These are phyloP conservation scores for Coendou prehensilis DNA, from an alignment of 2,797 vertebrate genomes.

Conservation along the genomic window DNA sequence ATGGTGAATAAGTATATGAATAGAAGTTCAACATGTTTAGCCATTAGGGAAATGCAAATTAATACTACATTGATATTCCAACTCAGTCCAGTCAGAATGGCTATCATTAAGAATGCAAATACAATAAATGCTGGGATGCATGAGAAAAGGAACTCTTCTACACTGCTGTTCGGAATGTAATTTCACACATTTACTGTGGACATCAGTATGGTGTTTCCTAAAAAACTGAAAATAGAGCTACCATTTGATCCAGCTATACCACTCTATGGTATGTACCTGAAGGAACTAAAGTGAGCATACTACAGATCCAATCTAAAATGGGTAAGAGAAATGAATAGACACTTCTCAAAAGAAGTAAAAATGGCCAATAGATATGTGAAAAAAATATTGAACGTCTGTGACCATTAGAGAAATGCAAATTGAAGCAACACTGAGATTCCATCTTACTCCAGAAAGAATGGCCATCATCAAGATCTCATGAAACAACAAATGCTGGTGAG, in stretches of 20 bases:
- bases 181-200: background rate
- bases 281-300: background rate
- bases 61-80: background rate
- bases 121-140: background rate
- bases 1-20: background rate
- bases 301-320: background rate
- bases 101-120: too few species aligned
- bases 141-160: background rate
- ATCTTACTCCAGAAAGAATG: background rate
- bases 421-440: background rate
- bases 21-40: background rate
- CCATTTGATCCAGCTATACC: background rate
- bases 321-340: background rate
- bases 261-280: background rate
- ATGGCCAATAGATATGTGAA: background rate
- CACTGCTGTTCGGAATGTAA: background rate
- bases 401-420: background rate
- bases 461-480: background rate
- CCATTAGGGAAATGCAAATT: background rate
- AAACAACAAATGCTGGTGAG: background rate
- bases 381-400: background rate
- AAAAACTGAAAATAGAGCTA: background rate
- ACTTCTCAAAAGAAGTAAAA: background rate
- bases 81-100: background rate
- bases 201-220: background rate